Evolutionary conservation across 2,888 invertebrate species (phyloP), one percentile per base, ranked within the genome.

Genomic region (Lasiommata megera): DNA sequence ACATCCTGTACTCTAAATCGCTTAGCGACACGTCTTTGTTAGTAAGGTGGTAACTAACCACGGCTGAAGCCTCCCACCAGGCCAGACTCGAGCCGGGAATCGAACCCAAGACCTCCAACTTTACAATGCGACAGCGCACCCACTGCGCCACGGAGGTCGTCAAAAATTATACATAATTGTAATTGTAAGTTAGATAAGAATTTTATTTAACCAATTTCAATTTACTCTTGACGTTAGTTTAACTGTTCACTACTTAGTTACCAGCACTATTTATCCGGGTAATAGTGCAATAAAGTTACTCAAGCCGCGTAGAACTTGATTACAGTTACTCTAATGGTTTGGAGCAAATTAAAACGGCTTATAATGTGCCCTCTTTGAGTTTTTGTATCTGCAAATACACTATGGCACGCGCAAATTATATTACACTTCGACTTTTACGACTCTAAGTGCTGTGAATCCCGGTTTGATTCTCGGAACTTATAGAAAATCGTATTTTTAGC

Each of bases 311-410:
- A 23, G 44, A 54, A 54, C 44, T 54, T 54, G 54, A 37, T 54
- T 54, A 54, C 54, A 18, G 54, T 37, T 54, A 54, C n/a, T 28
- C 18, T 54, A 54, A 54, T 54, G 28, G 54, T 44, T 54, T 44
- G 31, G 44, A 46, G 44, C 44, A 43, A 54, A 54, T 54, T 54
- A 54, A 54, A 54, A 54, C 54, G 54, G 54, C 37, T 23, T 54
- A 54, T 54, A 54, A 54, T 54, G 34, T 14, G 18, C 36, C 12
- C 34, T 18, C n/a, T 12, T 28, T 36, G 16, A 23, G 34, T 36
- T 54, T 51, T 51, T 51, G 14, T 51, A 37, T 37, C 37, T 37
- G 14, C 3, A 37, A 37, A 37, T 37, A 37, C 37, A 14, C 12
- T 37, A 11, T 11, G 11, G 34, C 34, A 34, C 11, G 34, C 34